Conservation (phyloP, 2,113 vertebrate species). For the Jaculus jaculus region DNA sequence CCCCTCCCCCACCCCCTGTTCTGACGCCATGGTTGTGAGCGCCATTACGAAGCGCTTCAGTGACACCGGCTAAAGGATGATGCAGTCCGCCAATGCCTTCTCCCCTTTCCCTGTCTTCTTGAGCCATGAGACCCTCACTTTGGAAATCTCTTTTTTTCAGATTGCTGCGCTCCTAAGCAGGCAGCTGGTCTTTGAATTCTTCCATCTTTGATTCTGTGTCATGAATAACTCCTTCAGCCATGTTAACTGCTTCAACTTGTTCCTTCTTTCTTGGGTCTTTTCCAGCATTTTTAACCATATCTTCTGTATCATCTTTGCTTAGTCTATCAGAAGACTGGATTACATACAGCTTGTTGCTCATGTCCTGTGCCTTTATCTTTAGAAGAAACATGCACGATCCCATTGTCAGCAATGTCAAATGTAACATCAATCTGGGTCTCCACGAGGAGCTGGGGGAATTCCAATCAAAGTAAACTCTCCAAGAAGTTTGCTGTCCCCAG, state of each 20-base stretch:
- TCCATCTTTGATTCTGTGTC: conserved; percentile 99
- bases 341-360: conserved; percentile 97
- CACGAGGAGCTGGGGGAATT: conserved; percentile 94
- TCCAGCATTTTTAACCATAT: conserved; percentile 99
- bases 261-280: conserved; percentile 98
- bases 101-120: conserved; percentile 95
- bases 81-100: conserved; percentile 96
- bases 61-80: conserved; percentile 95
- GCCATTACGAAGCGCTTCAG: conserved; percentile 99
- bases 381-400: conserved; percentile 97
- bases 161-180: conserved; percentile 96
- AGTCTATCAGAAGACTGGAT: conserved; percentile 99
- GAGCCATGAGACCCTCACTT: conserved; percentile 93
- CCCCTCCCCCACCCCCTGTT: too few species aligned
- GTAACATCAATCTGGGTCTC: conserved; percentile 98
- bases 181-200: conserved; percentile 98
- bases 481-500: conserved; percentile 95
- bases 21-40: conserved; percentile 95
- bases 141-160: conserved; percentile 95
- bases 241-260: conserved; percentile 97
- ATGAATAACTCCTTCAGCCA: conserved; percentile 96
- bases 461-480: conserved; percentile 96
- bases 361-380: conserved; percentile 98
- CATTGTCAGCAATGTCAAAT: conserved; percentile 98
- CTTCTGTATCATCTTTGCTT: conserved; percentile 99